These are phyloP conservation scores for Dastarcus helophoroides DNA, from an alignment of 2,888 invertebrate genomes.

Conservation along the genomic window DNA sequence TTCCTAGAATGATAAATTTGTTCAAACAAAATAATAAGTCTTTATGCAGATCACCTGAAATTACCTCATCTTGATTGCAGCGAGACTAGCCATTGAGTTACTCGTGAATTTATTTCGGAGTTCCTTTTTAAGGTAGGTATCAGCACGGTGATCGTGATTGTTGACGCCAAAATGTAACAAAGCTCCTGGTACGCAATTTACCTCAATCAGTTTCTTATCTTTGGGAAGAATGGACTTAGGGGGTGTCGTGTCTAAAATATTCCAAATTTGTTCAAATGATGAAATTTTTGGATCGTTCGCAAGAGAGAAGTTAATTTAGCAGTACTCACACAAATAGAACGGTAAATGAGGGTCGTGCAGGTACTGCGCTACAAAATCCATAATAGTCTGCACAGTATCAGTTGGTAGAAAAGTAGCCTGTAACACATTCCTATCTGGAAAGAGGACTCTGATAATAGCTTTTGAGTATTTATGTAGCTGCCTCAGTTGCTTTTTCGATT, in stretches of 20 bases:
- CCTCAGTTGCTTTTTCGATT: slow-evolving; percentile 43
- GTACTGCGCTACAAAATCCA: slow-evolving; percentile 62
- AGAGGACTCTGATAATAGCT: slow-evolving; percentile 72
- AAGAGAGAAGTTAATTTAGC: background rate
- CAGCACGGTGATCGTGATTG: slow-evolving; percentile 10
- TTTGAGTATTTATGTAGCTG: slow-evolving; percentile 59
- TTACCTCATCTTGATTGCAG: slow-evolving; percentile 56
- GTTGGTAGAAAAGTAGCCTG: slow-evolving; percentile 75
- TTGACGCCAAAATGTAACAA: slow-evolving; percentile 59
- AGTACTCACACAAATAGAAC: slow-evolving; percentile 70
- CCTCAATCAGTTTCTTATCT: slow-evolving; percentile 53
- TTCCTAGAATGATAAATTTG: slow-evolving; percentile 1
- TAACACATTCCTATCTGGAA: slow-evolving; percentile 74
- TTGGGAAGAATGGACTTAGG: slow-evolving; percentile 58
- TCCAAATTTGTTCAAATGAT: too few relatives aligned
- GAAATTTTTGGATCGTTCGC: background rate
- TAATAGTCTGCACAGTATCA: slow-evolving; percentile 60
- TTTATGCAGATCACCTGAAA: slow-evolving; percentile 1
- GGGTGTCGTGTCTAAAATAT: slow-evolving; percentile 71
- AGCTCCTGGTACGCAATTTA: slow-evolving; percentile 67
- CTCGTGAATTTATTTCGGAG: slow-evolving; percentile 51
- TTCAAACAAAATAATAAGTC: background rate
- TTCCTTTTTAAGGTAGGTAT: slow-evolving; percentile 46
- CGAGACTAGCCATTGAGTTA: slow-evolving; percentile 53
- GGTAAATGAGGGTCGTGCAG: slow-evolving; percentile 50